Conservation (phyloP, 2,888 invertebrate species). For the Spilarctia lutea region DNA sequence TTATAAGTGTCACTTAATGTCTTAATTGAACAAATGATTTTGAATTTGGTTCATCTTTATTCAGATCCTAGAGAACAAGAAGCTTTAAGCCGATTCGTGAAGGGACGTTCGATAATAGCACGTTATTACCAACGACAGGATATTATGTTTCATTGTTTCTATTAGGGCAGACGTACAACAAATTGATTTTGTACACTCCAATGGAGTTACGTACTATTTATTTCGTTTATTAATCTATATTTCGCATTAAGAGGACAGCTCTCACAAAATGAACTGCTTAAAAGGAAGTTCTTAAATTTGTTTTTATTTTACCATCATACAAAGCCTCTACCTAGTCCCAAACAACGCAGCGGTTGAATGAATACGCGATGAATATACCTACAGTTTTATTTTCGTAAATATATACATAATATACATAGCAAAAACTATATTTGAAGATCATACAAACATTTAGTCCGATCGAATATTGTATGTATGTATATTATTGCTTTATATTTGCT, state of each 20-base stretch:
- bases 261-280: neutral
- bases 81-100: neutral
- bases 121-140: slow-evolving; percentile 49
- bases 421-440: too few species aligned
- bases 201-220: slow-evolving; percentile 25
- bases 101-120: slow-evolving; percentile 25
- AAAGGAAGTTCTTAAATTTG: neutral
- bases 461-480: too few species aligned
- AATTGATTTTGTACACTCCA: slow-evolving; percentile 57
- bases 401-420: too few species aligned
- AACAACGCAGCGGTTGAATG: too few species aligned
- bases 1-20: too few species aligned
- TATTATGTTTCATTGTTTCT: slow-evolving; percentile 56
- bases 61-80: neutral
- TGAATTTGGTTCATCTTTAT: neutral
- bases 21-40: too few species aligned
- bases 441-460: too few species aligned
- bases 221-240: neutral
- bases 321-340: too few species aligned
- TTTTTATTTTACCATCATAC: too few species aligned
- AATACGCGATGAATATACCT: too few species aligned
- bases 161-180: slow-evolving; percentile 56
- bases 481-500: too few species aligned
- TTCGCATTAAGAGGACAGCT: neutral
- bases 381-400: too few species aligned